Evolutionary conservation across 2,888 invertebrate species (phyloP).

Genomic region (Gerris lacustris): DNA sequence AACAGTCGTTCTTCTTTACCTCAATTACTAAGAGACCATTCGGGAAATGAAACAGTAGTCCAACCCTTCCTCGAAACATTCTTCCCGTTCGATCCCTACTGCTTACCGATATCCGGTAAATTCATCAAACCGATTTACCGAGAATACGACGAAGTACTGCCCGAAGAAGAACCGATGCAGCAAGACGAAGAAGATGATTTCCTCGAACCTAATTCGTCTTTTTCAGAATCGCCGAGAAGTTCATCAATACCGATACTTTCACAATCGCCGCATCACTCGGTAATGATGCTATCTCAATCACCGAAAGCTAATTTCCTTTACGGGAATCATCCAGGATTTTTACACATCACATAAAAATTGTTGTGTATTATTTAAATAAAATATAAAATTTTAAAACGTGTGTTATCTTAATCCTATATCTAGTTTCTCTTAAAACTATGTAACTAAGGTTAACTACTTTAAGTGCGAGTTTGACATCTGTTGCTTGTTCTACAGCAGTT

Average conservation of each 20-base stretch:
- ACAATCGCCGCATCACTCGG: too few species aligned
- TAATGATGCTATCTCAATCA: too few species aligned
- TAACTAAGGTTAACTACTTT: too few species aligned
- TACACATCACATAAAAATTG: background rate
- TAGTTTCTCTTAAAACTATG: too few species aligned
- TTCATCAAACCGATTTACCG: slow-evolving; percentile 44
- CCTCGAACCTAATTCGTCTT: slow-evolving; percentile 27
- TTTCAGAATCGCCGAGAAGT: background rate
- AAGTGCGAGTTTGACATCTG: too few species aligned
- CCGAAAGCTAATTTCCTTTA: background rate
- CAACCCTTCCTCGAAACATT: slow-evolving; percentile 52
- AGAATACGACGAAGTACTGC: slow-evolving; percentile 40
- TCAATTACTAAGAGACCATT: slow-evolving; percentile 43
- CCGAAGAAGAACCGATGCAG: background rate
- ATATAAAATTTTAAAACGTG: background rate
- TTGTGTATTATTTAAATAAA: background rate
- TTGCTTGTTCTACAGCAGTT: too few species aligned
- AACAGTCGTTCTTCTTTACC: slow-evolving; percentile 55
- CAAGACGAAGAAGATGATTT: slow-evolving; percentile 30
- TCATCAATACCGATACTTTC: background rate
- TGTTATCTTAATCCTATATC: too few species aligned
- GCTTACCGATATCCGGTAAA: background rate
- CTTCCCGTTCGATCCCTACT: slow-evolving; percentile 88
- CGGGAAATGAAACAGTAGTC: slow-evolving; percentile 34
- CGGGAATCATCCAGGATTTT: background rate